Evolutionary conservation across 1,140 invertebrate species (phyloP).

Genomic region (Acromyrmex echinatior): DNA sequence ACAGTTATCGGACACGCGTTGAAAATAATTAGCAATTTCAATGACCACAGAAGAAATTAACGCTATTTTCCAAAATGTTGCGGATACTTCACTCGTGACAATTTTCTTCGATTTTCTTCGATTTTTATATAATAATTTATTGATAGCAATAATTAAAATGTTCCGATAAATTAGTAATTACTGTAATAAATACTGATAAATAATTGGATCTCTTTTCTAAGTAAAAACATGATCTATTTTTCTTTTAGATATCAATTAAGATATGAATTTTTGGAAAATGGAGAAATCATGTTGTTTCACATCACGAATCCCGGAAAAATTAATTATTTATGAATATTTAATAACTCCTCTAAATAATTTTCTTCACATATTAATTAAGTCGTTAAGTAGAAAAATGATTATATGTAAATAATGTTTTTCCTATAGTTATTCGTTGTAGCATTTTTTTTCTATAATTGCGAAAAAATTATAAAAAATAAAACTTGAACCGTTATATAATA

Average conservation of each 20-base stretch:
- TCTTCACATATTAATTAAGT: background rate
- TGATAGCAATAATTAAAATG: background rate
- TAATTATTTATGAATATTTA: background rate
- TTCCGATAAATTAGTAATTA: background rate
- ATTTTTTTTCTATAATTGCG: no score
- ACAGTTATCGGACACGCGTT: conserved; percentile 35
- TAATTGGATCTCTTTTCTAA: background rate
- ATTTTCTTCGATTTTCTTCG: background rate
- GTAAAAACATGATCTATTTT: background rate
- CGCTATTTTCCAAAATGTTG: background rate
- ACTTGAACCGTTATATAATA: background rate
- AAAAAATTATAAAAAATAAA: no score
- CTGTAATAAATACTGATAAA: background rate
- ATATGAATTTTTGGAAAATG: background rate
- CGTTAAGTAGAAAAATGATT: background rate
- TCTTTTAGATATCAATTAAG: background rate
- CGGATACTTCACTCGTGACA: background rate
- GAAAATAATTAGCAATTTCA: conserved; percentile 21
- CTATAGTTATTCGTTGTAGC: background rate
- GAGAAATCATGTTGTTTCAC: background rate
- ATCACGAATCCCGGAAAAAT: background rate
- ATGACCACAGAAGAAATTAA: background rate
- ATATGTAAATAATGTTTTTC: background rate
- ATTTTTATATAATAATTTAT: background rate
- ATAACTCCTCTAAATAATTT: background rate